Evolutionary conservation across 2,113 vertebrate species (phyloP).

Genomic region (Callipepla californica): DNA sequence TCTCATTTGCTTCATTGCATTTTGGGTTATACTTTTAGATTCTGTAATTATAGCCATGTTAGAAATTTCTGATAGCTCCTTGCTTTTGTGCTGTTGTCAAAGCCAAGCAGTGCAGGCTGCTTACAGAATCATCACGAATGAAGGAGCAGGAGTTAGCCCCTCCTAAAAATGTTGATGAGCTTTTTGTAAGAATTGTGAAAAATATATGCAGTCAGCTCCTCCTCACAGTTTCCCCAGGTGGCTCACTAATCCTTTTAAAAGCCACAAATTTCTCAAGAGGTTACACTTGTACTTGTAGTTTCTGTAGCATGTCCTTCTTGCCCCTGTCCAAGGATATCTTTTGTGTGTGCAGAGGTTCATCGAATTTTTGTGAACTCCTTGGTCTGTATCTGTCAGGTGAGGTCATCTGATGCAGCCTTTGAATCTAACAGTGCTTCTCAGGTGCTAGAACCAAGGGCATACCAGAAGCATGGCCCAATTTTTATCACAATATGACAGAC

Average conservation of each 20-base stretch:
- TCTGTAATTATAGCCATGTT: not conserved
- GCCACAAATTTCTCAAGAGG: not conserved
- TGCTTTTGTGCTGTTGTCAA: not conserved
- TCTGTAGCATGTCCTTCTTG: not conserved
- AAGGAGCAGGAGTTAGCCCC: not conserved
- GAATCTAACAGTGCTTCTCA: not conserved
- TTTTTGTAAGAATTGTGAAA: not conserved
- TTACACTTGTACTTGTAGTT: not conserved
- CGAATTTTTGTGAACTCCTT: not conserved
- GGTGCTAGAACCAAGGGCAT: not conserved
- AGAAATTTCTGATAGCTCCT: not conserved
- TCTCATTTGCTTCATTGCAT: not conserved
- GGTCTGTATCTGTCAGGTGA: not conserved
- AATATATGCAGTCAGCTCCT: not conserved
- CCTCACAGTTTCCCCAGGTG: not conserved
- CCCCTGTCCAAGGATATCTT: not conserved
- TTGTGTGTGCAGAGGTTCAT: not conserved
- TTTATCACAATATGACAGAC: fast-evolving
- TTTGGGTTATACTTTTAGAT: not conserved
- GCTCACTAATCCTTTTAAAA: not conserved
- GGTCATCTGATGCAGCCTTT: not conserved
- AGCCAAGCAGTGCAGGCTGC: not conserved
- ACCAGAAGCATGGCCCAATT: not conserved
- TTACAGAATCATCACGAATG: not conserved
- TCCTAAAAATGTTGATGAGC: not conserved